A percentile compares a stretch with the other conserved stretches of the same genome.
Evolutionary conservation across 2,888 invertebrate species (phyloP).

Genomic region (Allygus modestus): DNA sequence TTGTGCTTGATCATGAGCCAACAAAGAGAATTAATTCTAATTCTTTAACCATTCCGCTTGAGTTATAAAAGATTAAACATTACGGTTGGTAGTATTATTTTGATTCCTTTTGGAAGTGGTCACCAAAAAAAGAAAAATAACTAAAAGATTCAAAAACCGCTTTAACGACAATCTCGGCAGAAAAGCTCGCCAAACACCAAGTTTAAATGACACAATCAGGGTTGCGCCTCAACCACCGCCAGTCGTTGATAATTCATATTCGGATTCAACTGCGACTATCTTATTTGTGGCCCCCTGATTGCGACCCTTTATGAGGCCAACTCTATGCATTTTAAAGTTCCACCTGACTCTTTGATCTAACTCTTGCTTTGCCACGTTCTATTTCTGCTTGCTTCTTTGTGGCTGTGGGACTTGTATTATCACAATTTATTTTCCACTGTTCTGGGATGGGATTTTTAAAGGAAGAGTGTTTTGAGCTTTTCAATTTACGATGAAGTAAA

Average conservation of each 20-base stretch:
- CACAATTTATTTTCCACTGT: background rate
- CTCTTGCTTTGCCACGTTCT: constrained; percentile 34
- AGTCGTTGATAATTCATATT: constrained; percentile 47
- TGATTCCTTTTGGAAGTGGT: no score
- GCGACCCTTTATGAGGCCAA: constrained; percentile 43
- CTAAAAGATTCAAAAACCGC: constrained; percentile 19
- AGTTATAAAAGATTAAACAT: no score
- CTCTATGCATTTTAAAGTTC: constrained; percentile 59
- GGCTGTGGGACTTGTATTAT: background rate
- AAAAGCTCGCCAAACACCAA: background rate
- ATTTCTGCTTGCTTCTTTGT: constrained; percentile 12
- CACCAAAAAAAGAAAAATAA: background rate
- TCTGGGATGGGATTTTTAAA: background rate
- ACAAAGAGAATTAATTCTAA: no score
- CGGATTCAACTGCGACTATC: constrained; percentile 52
- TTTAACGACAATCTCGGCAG: background rate
- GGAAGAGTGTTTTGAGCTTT: background rate
- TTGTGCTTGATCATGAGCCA: no score
- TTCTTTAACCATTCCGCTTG: no score
- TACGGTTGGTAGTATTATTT: no score
- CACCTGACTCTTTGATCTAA: constrained; percentile 48
- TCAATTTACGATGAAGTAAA: no score
- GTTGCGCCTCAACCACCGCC: background rate
- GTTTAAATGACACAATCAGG: constrained; percentile 14
- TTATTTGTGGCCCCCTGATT: constrained; percentile 31